Conservation (phyloP, 2,888 invertebrate genomes). For the Dynastes tityus region DNA sequence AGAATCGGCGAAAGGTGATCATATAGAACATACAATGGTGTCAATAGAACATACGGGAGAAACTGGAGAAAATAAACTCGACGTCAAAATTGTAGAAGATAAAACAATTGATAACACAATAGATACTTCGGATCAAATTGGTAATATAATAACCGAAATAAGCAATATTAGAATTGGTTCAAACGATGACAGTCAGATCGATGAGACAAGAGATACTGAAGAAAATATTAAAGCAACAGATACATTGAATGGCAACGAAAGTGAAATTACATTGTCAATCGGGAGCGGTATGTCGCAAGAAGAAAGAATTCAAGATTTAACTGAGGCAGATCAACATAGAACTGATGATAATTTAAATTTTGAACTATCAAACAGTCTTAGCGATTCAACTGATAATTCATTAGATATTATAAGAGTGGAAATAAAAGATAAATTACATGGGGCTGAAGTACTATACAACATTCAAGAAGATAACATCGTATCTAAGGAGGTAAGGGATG, state of each 20-base stretch:
- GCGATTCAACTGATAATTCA: background rate
- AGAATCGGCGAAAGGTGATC: too few relatives aligned
- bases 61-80: background rate
- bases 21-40: too few relatives aligned
- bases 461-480: background rate
- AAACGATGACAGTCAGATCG: background rate
- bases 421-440: constrained; percentile 9
- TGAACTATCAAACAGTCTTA: background rate
- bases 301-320: background rate
- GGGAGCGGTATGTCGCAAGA: background rate
- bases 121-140: constrained; percentile 17
- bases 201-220: background rate
- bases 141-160: constrained; percentile 5
- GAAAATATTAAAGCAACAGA: background rate
- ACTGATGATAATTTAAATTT: background rate
- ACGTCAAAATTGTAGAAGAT: background rate
- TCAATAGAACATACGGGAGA: too few relatives aligned
- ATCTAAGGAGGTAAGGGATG: background rate
- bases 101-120: constrained; percentile 2
- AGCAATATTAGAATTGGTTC: background rate
- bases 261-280: background rate
- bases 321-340: background rate
- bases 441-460: too few relatives aligned
- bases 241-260: background rate
- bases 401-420: constrained; percentile 15